phyloP scores from a whole-genome alignment of 2,888 invertebrate species.

The Petrolisthes manimaculis region DNA sequence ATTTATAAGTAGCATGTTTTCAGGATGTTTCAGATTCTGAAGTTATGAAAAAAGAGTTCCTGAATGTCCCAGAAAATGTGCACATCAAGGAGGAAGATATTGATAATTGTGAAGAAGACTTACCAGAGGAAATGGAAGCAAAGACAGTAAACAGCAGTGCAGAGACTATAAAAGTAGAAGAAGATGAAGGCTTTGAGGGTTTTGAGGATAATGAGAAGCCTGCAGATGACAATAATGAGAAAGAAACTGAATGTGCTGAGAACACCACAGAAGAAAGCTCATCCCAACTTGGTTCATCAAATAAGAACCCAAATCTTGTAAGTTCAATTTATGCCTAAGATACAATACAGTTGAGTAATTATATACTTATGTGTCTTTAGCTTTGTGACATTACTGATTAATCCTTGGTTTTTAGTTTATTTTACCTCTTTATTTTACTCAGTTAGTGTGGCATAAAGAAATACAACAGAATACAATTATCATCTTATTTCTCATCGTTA shows the following conservation, averaged over 20 bases:
- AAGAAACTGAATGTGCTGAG: background rate
- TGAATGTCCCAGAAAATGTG: background rate
- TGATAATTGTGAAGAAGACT: background rate
- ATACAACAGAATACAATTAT: too few relatives aligned
- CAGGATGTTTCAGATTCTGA: background rate
- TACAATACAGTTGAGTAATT: too few relatives aligned
- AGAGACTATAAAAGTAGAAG: background rate
- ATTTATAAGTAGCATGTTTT: background rate
- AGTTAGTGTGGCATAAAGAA: too few relatives aligned
- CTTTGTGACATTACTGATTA: too few relatives aligned
- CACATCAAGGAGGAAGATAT: background rate
- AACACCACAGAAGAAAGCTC: background rate
- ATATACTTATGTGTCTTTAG: too few relatives aligned
- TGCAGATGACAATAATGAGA: conserved; percentile 10
- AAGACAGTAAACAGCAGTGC: background rate
- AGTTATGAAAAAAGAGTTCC: background rate
- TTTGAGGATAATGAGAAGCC: conserved; percentile 21
- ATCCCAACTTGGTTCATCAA: background rate
- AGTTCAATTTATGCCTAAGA: background rate
- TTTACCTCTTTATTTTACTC: too few relatives aligned
- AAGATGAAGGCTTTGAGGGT: conserved; percentile 38
- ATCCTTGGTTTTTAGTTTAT: too few relatives aligned
- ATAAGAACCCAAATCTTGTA: conserved; percentile 39
- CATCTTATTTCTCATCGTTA: too few relatives aligned
- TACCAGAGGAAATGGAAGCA: background rate